Evolutionary conservation across 2,797 vertebrate species (phyloP), one percentile per base, ranked within the genome.

Genomic region (Phataginus tricuspis): DNA sequence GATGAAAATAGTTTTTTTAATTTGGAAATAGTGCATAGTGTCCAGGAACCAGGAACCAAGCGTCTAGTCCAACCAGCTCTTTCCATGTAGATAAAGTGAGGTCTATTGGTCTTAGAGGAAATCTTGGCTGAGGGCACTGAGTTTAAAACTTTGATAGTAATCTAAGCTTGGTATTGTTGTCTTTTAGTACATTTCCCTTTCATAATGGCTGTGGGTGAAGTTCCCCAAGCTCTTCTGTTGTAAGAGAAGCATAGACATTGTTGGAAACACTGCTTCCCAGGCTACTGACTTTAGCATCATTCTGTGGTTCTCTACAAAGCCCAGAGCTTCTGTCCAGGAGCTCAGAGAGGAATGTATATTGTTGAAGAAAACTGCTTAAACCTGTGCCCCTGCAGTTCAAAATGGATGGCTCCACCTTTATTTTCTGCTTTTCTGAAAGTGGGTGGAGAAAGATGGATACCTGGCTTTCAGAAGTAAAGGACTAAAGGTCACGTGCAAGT

Each of bases 351-450:
- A 74, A 27, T 16, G 18, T n/a, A 1, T 39, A 11, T 23, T 57
- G n/a, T 86, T 9, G 37, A 90, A 71, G 69, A 18, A 88, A 83
- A 64, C 57, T 72, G 51, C n/a, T 53, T 71, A 92, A 80, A 71
- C 45, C 29, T 31, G 6, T 80, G 19, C 51, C 61, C 86, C 59
- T 96, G 2, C 78, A 15, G 5, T 95, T 34, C 53, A 45, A 66
- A 91, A 68, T 49, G 66, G 86, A 85, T 95, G 51, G 34, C 77
- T 91, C 21, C 55, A 16, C 49, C 89, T 96, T 90, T 31, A 51
- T 86, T 97, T 95, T 91, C 31, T 92, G 37, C 23, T 86, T 96
- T 96, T 92, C 1, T 1, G 31, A 63, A 95, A 78, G n/a, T 87
- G 78, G 93, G 91, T 89, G 49, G 25, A 69, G 29, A 45, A 55